Conservation (phyloP, 1,140 invertebrate genomes). For the Mesaphorura yosii region DNA sequence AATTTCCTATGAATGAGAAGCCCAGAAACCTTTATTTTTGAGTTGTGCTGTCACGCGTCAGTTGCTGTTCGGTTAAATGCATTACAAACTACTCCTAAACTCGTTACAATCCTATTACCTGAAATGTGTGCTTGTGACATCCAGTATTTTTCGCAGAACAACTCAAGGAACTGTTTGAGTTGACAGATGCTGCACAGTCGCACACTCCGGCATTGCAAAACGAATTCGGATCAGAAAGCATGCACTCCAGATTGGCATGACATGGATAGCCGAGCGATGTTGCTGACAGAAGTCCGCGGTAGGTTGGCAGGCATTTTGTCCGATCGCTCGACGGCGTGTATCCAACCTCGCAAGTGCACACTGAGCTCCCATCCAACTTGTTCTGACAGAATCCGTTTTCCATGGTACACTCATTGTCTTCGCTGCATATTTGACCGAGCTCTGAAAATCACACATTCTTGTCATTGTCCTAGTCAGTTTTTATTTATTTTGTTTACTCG, state of each 20-base stretch:
- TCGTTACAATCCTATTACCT: slow-evolving; percentile 53
- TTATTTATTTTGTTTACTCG: not conserved
- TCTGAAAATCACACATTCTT: slow-evolving; percentile 26
- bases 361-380: slow-evolving; percentile 23
- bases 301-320: slow-evolving; percentile 41
- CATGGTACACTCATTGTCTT: slow-evolving; percentile 28
- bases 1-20: too few relatives aligned
- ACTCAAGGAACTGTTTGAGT: slow-evolving; percentile 37
- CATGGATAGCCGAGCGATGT: slow-evolving; percentile 65
- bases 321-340: slow-evolving; percentile 29
- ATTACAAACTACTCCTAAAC: too few relatives aligned
- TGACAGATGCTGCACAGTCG: slow-evolving; percentile 51
- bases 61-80: too few relatives aligned
- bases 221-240: slow-evolving; percentile 60
- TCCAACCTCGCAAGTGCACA: slow-evolving; percentile 32
- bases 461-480: too few relatives aligned
- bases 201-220: slow-evolving; percentile 60
- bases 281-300: slow-evolving; percentile 47
- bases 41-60: too few relatives aligned
- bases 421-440: slow-evolving; percentile 27
- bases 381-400: slow-evolving; percentile 30
- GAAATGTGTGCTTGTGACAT: slow-evolving; percentile 70
- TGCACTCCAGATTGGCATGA: slow-evolving; percentile 57
- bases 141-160: slow-evolving; percentile 61
- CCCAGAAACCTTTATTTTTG: too few relatives aligned